These are phyloP conservation scores for Setophaga petechia DNA, from an alignment of 2,113 vertebrate species.

Conservation along the genomic window DNA sequence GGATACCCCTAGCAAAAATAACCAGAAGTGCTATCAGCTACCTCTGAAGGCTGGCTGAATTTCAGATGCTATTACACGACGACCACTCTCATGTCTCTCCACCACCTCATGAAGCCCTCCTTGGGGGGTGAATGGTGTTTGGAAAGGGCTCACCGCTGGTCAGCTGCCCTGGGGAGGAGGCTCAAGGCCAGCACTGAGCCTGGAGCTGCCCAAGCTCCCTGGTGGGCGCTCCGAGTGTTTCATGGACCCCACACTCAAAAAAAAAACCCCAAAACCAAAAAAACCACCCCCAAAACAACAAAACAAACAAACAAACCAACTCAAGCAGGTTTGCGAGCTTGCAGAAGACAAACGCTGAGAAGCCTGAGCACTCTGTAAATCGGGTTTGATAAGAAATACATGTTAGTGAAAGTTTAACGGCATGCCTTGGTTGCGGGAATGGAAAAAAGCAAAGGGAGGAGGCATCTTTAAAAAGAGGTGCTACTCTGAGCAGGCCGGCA, in stretches of 20 bases:
- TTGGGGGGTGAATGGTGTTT: not conserved
- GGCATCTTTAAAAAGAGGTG: not conserved
- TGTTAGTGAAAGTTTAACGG: not conserved
- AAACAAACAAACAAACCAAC: too few relatives aligned
- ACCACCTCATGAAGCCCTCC: not conserved
- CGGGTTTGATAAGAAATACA: slow-evolving; percentile 7
- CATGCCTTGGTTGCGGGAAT: not conserved
- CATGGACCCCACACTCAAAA: not conserved
- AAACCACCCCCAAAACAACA: not conserved
- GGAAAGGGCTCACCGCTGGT: not conserved
- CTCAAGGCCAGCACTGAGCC: not conserved
- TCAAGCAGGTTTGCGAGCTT: not conserved
- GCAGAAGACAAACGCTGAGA: not conserved
- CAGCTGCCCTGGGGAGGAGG: not conserved
- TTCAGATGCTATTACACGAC: not conserved
- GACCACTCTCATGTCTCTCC: not conserved
- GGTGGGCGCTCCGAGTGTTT: not conserved
- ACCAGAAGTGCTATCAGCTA: not conserved
- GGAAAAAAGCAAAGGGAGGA: not conserved
- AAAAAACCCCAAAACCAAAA: not conserved
- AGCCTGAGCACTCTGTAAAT: not conserved
- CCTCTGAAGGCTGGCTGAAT: not conserved
- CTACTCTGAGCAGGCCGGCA: not conserved
- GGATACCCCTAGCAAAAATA: not conserved
- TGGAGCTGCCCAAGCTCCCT: not conserved